These are phyloP conservation scores for Lutjanus campechanus DNA, from an alignment of 2,797 vertebrate species.

Conservation along the genomic window DNA sequence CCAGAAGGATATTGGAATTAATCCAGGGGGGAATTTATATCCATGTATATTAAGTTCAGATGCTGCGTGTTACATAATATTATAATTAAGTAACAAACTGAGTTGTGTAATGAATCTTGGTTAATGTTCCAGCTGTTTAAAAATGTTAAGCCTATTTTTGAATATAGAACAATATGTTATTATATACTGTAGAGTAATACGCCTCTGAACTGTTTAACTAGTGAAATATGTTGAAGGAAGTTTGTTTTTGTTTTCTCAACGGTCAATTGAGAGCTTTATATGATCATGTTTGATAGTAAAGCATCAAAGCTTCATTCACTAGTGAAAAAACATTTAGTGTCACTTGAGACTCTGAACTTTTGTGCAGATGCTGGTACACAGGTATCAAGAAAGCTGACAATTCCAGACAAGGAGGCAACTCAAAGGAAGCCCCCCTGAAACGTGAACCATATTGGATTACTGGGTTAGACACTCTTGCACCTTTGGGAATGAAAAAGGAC, in stretches of 20 bases:
- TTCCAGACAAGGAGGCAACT: too few species aligned
- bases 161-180: neutral
- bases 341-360: too few species aligned
- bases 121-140: constrained; percentile 4
- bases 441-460: too few species aligned
- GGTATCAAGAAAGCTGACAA: too few species aligned
- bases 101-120: constrained; percentile 5
- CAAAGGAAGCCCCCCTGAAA: too few species aligned
- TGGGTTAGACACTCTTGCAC: too few species aligned
- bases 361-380: too few species aligned
- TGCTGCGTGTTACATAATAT: constrained; percentile 23
- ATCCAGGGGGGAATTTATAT: constrained; percentile 23
- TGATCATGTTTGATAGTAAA: neutral
- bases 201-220: neutral
- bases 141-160: neutral
- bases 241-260: neutral
- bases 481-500: too few species aligned
- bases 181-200: neutral
- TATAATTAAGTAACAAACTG: constrained; percentile 20
- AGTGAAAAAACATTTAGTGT: neutral
- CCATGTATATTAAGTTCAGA: constrained; percentile 11
- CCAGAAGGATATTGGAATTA: constrained; percentile 16
- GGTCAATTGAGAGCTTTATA: neutral
- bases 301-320: neutral
- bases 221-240: neutral